phyloP scores from a whole-genome alignment of 2,113 vertebrate species.

The Aptenodytes patagonicus region DNA sequence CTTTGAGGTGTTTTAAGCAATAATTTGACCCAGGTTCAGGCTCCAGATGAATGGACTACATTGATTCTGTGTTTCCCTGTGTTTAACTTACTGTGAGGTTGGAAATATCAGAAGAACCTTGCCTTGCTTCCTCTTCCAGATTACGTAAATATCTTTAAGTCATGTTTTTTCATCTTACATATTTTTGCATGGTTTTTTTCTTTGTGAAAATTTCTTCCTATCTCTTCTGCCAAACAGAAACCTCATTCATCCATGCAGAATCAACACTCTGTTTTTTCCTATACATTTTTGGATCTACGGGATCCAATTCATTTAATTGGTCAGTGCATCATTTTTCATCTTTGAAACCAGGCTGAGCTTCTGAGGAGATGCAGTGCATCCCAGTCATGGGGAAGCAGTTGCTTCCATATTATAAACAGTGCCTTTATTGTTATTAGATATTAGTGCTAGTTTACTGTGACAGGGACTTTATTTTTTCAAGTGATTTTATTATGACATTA shows the following conservation, averaged over 20 bases:
- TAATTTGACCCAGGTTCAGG: neutral
- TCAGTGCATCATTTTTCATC: neutral
- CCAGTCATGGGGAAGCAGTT: neutral
- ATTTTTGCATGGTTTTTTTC: neutral
- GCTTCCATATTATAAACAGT: neutral
- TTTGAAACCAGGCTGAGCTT: neutral
- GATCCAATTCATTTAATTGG: neutral
- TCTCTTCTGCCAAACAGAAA: neutral
- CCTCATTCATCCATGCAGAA: neutral
- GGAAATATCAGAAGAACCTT: neutral
- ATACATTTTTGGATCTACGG: neutral
- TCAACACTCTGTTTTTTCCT: neutral
- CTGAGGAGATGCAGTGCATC: neutral
- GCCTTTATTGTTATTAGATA: neutral
- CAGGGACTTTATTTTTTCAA: neutral
- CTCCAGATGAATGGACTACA: neutral
- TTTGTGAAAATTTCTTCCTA: neutral
- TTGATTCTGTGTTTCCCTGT: neutral
- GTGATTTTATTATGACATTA: neutral
- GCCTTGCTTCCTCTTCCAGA: neutral
- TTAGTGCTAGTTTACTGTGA: neutral
- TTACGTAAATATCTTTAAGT: neutral
- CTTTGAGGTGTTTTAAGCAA: neutral
- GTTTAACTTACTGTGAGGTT: neutral
- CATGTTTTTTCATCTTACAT: rapidly evolving